Base-by-base conservation (phyloP, 2,888 invertebrate species). In the Homarus gammarus region DNA sequence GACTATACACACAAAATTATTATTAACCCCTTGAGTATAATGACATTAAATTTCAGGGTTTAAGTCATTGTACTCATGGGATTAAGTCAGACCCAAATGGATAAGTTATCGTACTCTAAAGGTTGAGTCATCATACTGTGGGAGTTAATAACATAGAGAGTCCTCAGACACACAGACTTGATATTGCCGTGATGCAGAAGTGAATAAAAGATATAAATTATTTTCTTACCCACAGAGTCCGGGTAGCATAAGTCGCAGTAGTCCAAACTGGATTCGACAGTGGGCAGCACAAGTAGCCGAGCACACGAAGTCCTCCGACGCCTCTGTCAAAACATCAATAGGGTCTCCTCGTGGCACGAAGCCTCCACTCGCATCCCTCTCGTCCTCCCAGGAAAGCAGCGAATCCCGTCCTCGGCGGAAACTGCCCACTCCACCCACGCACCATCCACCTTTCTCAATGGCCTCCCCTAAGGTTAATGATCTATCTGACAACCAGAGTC, bases 281-380 rank as follows among this genome's bases (percentile, higher is more conserved):
- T 95, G 95, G 95, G 95, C 94, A 2, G 94, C 94, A 6, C 94
- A 94, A 92, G 94, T 94, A 44, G 94, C 94, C 2, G 94, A 94
- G 84, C 93, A 93, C 82, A 92, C 91, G 44, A 91, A 91, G 44
- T 36, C 91, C 31, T 70, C 83, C 27, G 77, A 70, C 2, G 84
- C 33, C 31, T 64, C 83, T 56, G 22, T 78, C 44, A 79, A 79
- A 18, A 56, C 70, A 8, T 22, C 81, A 31, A 49, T 38, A 12
- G 73, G 61, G 61, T 56, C 81, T 18, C 83, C 84, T n/a, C 78
- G 82, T 15, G 88, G 73, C 33, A 36, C 61, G 44, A 84, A 73
- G 33, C 84, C 86, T 18, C 81, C 82, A 2, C 70, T 79, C n/a
- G 44, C 87, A 5, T 81, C 81, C 33, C 87, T 79, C 44, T 84